Base-by-base conservation (phyloP, 1,140 invertebrate genomes). In the Drosophila baimaii region DNA sequence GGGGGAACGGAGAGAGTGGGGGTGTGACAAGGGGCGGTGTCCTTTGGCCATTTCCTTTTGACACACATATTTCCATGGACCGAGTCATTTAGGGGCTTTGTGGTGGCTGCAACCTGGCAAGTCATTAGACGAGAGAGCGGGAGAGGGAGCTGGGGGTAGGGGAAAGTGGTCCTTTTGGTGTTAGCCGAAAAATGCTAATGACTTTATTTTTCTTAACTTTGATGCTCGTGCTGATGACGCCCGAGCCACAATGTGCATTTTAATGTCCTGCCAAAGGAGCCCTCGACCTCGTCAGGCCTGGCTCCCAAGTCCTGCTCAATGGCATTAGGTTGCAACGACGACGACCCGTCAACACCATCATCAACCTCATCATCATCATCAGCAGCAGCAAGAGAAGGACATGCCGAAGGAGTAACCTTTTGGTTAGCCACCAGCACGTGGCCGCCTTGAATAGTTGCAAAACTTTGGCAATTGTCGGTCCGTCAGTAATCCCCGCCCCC, bases 141-240 rank as follows among this genome's bases (percentile, higher is more conserved):
- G 49, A 12, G 23, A 57, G 15, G n/a, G 29, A 19, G 21, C 15
- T 2, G 19, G 19, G 29, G 25, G 21, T 8, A 5, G 19, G 19
- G 9, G 15, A 25, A 46, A 21, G 12, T 37, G 43, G 27, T 29
- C 25, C 77, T 65, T 52, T 37, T 79, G 81, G 74, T 85, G 83
- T 86, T 88, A 88, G 76, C 79, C 83, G 61, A 88, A 89, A 85
- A 77, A 88, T 88, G 84, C 83, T 88, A 88, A 88, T 88, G 84
- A 88, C 83, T 88, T 88, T 88, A 89, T 88, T 83, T 88, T 83
- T 83, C 84, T 83, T 70, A 80, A 89, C 84, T 82, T 69, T 82
- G 76, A 69, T 70, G 76, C 49, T 49, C 59, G 37, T 54, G 61
- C 54, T 70, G 71, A 57, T 63, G 70, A 43, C 33, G 52, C 54